These are phyloP conservation scores for Rousettus madagascariensis DNA, from an alignment of 2,797 vertebrate genomes.

Conservation along the genomic window DNA sequence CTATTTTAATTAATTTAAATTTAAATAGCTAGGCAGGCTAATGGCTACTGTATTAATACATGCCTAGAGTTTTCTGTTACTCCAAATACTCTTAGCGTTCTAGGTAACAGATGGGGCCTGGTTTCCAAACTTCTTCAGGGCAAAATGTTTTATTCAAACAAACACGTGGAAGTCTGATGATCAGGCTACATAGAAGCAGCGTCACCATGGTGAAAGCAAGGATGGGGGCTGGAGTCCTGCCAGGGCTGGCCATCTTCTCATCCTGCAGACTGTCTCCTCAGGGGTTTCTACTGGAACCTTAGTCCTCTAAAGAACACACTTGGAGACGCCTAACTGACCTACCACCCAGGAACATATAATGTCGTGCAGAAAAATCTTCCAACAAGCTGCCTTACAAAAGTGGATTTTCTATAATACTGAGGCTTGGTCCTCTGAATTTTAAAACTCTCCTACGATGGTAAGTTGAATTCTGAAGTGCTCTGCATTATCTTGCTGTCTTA, in stretches of 20 bases:
- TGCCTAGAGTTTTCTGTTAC: not conserved
- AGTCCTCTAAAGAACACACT: not conserved
- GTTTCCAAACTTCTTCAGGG: not conserved
- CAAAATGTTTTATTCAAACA: not conserved
- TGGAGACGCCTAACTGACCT: not conserved
- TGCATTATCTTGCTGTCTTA: not conserved
- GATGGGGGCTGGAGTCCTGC: not conserved
- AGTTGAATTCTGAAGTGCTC: not conserved
- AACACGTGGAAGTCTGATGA: not conserved
- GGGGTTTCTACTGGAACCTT: not conserved
- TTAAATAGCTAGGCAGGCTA: not conserved
- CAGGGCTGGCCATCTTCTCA: not conserved
- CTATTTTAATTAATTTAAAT: constrained; percentile 29
- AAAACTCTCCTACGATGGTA: not conserved
- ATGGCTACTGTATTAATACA: not conserved
- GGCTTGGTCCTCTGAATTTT: not conserved
- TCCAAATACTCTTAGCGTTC: not conserved
- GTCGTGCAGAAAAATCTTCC: not conserved
- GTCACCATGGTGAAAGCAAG: not conserved
- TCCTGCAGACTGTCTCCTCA: not conserved
- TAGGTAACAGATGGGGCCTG: not conserved
- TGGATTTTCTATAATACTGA: not conserved
- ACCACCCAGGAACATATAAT: not conserved
- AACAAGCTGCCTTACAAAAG: not conserved
- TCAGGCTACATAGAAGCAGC: not conserved